Evolutionary conservation across 2,113 vertebrate species (phyloP), one percentile per base, ranked within the genome.

Genomic region (Elaphurus davidianus): DNA sequence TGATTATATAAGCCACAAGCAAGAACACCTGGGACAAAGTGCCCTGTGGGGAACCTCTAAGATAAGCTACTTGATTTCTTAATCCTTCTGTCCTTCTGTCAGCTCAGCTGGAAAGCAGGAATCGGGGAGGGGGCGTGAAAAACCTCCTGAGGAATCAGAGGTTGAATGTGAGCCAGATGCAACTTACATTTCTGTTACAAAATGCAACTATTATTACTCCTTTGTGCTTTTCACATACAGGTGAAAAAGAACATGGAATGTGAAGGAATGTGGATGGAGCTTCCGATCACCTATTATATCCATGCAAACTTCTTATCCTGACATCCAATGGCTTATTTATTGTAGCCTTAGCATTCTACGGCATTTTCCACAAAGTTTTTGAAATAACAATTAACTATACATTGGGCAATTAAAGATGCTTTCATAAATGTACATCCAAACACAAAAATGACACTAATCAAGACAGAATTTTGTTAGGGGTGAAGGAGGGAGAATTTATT

Each of bases 81-180:
- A 98, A 98, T 98, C 91, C 96, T 88, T 91, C 94, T 87, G 91
- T 97, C 96, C 96, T 95, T 97, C 95, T 90, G 97, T 98, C 97
- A 97, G 94, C 96, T 95, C 93, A 95, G 94, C 89, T 93, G 89
- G 86, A 91, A 97, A 95, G 78, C 84, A 74, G 43, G 59, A 95
- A 81, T 15, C 59, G 55, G 27, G 64, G 45, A 85, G 82, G 28
- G 59, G 50, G 60, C 54, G 84, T 89, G 74, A 79, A 96, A 92
- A 81, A 81, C 43, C 92, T 96, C 94, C 96, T 47, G 12, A 67
- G 84, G 87, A 97, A 82, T 96, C 67, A 47, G 40, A 81, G 84
- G 85, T 76, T 97, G 94, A 88, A 64, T 55, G 15, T 33, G 43
- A 97, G 64, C 93, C 59, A 94, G 82, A 78, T 90, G 55, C 62